Percentiles rank a stretch among this genome's conserved stretches.
These are phyloP conservation scores for Valencia hispanica DNA, from an alignment of 2,797 vertebrate species.

Conservation along the genomic window DNA sequence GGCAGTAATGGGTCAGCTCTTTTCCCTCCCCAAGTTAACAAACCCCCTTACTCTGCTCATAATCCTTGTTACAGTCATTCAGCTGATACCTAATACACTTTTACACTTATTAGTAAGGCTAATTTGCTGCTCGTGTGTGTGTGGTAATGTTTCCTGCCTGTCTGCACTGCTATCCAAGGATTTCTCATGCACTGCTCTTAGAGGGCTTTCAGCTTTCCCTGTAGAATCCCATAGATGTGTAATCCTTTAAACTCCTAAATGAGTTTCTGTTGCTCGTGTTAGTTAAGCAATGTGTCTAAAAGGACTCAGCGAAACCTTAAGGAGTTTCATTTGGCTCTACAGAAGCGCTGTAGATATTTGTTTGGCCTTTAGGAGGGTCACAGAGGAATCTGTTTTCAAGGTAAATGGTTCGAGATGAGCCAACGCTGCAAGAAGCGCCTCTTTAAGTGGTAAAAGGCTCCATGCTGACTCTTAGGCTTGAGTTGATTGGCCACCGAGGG, in stretches of 20 bases:
- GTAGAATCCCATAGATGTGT: conserved; percentile 7
- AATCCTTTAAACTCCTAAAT: conserved; percentile 31
- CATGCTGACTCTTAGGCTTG: conserved; percentile 8
- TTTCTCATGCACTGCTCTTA: conserved; percentile 7
- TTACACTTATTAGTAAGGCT: conserved; percentile 7
- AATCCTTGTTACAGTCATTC: conserved; percentile 1
- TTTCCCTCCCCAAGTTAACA: conserved; percentile 5
- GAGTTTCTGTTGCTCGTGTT: conserved; percentile 6
- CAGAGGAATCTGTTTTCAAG: neutral
- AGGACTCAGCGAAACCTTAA: conserved; percentile 6
- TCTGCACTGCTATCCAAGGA: neutral
- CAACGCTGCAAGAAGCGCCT: neutral
- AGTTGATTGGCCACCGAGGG: conserved; percentile 3
- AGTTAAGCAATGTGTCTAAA: conserved; percentile 6
- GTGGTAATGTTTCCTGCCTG: neutral
- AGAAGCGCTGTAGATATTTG: neutral
- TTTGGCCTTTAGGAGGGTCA: conserved; percentile 1
- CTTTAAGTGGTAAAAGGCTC: neutral
- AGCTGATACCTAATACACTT: conserved; percentile 1
- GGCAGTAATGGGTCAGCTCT: conserved; percentile 9
- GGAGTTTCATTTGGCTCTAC: neutral
- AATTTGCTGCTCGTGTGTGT: neutral
- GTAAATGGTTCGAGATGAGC: conserved; percentile 1
- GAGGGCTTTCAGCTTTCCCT: conserved; percentile 5
- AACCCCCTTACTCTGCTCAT: conserved; percentile 1